Conservation (phyloP, 2,113 vertebrate genomes). For the Saccopteryx leptura region DNA sequence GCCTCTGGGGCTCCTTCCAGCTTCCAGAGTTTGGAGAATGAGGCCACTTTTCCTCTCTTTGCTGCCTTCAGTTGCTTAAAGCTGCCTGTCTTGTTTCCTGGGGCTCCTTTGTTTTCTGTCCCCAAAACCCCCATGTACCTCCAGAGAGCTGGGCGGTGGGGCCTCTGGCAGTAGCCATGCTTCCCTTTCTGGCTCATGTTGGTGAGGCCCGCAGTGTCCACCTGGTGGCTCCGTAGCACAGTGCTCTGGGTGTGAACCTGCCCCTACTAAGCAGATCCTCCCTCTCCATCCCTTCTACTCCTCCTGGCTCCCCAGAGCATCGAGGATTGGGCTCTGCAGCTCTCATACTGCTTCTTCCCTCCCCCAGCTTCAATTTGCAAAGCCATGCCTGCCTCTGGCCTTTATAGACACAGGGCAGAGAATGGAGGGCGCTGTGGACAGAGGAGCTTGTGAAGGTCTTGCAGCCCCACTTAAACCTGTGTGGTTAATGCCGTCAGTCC, state of each 20-base stretch:
- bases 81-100: not conserved
- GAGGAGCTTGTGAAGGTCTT: not conserved
- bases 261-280: not conserved
- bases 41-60: constrained; percentile 5
- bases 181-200: not conserved
- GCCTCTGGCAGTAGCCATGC: not conserved
- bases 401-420: not conserved
- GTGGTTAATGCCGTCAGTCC: not conserved
- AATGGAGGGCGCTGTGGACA: too few relatives aligned
- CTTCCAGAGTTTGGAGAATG: constrained; percentile 14
- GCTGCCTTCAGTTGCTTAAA: not conserved
- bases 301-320: not conserved
- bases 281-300: not conserved
- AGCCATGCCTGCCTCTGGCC: not conserved
- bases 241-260: constrained; percentile 10
- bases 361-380: not conserved
- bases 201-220: not conserved
- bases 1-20: not conserved
- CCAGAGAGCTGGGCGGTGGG: not conserved
- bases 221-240: constrained; percentile 23
- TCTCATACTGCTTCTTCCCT: not conserved
- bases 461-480: not conserved
- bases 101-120: constrained; percentile 59
- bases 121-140: constrained; percentile 39
- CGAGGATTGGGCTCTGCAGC: not conserved